Evolutionary conservation across 2,888 invertebrate species (phyloP), one percentile per base, ranked within the genome.

Genomic region (Tetramorium bicarinatum): DNA sequence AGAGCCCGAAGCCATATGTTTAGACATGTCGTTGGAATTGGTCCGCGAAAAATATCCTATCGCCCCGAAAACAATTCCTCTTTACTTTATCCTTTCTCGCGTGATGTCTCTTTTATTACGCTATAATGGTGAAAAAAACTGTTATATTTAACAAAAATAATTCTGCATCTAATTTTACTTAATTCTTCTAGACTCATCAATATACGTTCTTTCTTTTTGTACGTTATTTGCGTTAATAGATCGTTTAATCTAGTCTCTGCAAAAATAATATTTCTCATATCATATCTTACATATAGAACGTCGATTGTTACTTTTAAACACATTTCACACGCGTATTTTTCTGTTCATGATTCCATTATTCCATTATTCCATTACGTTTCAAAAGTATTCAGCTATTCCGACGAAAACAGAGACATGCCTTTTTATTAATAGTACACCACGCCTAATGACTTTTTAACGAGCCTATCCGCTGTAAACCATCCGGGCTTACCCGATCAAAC

Each of bases 371-470:
- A n/a, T 3, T 25, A 54, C 29, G 41, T 44, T 64, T 52, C 41
- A n/a, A 3, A 66, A 64, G n/a, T 66, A 47, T 77, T 66, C 41
- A 44, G 64, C 38, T 64, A 64, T 9, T 8, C 29, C 77, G 56
- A 44, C 21, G 44, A 77, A 77, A 67, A 54, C 29, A 77, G 77
- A 77, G 54, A 67, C 41, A 67, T n/a, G 18, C n/a, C 13, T 44
- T 56, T 77, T 77, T 77, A 77, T 77, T 44, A 56, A 77, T 67
- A 66, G 56, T n/a, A 67, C 11, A 44, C 41, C n/a, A 54, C 54
- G 13, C 77, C 66, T 67, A 77, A 77, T 66, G 77, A 77, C 77
- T 77, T 77, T 77, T 77, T 77, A 77, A 77, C 77, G 67, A 77
- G 67, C 44, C 41, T 67, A 67, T 67, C 56, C 41, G 44, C 67